phyloP scores from a whole-genome alignment of 2,888 invertebrate genomes.

The Busseola fusca region DNA sequence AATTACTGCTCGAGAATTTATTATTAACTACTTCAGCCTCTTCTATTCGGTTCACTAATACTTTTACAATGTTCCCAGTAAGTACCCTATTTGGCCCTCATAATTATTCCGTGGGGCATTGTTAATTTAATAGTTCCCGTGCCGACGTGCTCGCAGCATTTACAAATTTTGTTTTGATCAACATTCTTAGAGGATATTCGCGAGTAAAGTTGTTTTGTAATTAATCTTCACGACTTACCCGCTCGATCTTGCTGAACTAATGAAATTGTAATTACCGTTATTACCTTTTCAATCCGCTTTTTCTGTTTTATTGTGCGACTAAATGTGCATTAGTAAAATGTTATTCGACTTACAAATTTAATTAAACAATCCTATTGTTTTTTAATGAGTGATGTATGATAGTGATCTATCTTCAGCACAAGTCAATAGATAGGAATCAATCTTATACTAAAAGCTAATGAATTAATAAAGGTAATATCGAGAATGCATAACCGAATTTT shows the following conservation, averaged over 20 bases:
- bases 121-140: constrained; percentile 65
- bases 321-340: constrained; percentile 22
- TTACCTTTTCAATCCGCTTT: constrained; percentile 44
- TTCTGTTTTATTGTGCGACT: constrained; percentile 23
- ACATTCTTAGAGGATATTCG: constrained; percentile 58
- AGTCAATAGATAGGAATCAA: constrained; percentile 16
- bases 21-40: constrained; percentile 38
- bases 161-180: constrained; percentile 65
- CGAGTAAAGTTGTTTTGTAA: constrained; percentile 62
- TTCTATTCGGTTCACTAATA: constrained; percentile 41
- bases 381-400: constrained; percentile 4
- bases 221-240: constrained; percentile 61
- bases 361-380: constrained; percentile 17
- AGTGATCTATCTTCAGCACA: constrained; percentile 15
- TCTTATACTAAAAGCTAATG: constrained; percentile 16
- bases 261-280: constrained; percentile 51
- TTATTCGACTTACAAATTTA: constrained; percentile 7
- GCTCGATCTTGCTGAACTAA: constrained; percentile 47
- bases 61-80: constrained; percentile 50
- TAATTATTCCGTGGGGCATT: constrained; percentile 63
- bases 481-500: constrained; percentile 27
- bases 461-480: constrained; percentile 31
- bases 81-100: constrained; percentile 55
- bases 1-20: constrained; percentile 44
- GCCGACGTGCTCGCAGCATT: constrained; percentile 53